A percentile compares a stretch with the other conserved stretches of the same genome.
phyloP scores from a whole-genome alignment of 30 jellyfish, hydroid and myxozoan species.

The Turritopsis dohrnii region DNA sequence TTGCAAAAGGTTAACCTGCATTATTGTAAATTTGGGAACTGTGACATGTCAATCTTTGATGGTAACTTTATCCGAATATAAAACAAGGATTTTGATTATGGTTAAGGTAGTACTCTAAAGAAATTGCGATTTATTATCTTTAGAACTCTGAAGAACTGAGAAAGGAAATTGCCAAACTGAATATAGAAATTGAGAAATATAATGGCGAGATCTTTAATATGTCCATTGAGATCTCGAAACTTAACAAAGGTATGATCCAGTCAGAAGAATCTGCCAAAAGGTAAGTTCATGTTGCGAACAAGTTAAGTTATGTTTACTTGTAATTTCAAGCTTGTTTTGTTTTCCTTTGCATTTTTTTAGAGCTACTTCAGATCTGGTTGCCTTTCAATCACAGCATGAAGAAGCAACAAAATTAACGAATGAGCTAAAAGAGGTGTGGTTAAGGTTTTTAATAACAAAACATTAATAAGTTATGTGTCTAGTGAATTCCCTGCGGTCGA shows the following conservation, averaged over 20 bases:
- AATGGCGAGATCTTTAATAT: constrained; percentile 1
- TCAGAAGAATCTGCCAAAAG: neutral
- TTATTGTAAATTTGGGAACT: neutral
- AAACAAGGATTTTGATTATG: no score
- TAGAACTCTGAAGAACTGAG: neutral
- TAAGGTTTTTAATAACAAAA: neutral
- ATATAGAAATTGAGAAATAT: neutral
- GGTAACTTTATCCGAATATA: no score
- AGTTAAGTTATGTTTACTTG: neutral
- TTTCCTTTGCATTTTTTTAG: neutral
- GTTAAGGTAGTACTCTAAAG: no score
- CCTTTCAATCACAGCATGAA: neutral
- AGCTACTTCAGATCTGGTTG: neutral
- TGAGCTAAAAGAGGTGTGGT: constrained; percentile 13
- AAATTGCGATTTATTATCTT: neutral
- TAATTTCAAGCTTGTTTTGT: neutral
- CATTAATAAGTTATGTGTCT: no score
- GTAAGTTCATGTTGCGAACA: neutral
- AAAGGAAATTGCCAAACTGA: neutral
- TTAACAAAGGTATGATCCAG: neutral
- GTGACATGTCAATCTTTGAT: no score
- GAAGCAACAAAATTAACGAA: neutral
- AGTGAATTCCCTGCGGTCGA: no score
- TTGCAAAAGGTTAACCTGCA: neutral
- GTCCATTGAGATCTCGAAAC: neutral